Evolutionary conservation across 2,888 invertebrate species (phyloP).

Genomic region (Caenorhabditis afra): DNA sequence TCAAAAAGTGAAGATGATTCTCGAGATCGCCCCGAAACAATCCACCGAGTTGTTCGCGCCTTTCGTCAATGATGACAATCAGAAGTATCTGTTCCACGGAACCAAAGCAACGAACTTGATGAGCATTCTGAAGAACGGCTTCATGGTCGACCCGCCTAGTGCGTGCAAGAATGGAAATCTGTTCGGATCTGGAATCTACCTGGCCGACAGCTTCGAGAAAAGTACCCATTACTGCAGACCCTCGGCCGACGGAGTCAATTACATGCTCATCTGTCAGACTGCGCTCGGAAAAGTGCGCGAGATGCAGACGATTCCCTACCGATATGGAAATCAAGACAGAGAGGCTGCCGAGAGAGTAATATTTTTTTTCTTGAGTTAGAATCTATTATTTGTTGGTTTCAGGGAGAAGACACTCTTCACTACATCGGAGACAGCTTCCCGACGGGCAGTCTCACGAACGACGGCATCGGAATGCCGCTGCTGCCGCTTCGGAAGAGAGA

Average conservation of each 20-base stretch:
- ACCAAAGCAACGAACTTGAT: conserved; percentile 82
- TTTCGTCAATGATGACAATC: conserved; percentile 54
- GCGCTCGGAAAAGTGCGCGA: conserved; percentile 49
- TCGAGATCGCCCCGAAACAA: conserved; percentile 46
- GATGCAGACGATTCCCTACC: conserved; percentile 15
- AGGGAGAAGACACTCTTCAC: conserved; percentile 61
- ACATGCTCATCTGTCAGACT: conserved; percentile 82
- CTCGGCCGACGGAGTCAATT: conserved; percentile 79
- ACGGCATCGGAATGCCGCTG: conserved; percentile 62
- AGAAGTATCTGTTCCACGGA: conserved; percentile 83
- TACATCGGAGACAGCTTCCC: conserved; percentile 54
- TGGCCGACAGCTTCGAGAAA: conserved; percentile 83
- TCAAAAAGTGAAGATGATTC: conserved; percentile 29
- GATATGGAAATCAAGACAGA: conserved; percentile 8
- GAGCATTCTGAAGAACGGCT: conserved; percentile 82
- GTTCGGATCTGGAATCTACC: conserved; percentile 83
- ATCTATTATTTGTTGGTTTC: background rate
- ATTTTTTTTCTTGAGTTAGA: too few species aligned
- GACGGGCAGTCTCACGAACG: conserved; percentile 44
- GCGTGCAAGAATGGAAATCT: conserved; percentile 81
- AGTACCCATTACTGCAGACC: conserved; percentile 81
- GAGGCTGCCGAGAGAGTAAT: conserved; percentile 30
- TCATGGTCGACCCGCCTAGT: conserved; percentile 82
- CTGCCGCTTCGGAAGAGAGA: conserved; percentile 45
- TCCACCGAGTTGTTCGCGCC: conserved; percentile 33